Percentiles rank a stretch among this genome's conserved stretches.
phyloP scores from a whole-genome alignment of 2,797 vertebrate genomes.

The Hypotaenidia philippensis region DNA sequence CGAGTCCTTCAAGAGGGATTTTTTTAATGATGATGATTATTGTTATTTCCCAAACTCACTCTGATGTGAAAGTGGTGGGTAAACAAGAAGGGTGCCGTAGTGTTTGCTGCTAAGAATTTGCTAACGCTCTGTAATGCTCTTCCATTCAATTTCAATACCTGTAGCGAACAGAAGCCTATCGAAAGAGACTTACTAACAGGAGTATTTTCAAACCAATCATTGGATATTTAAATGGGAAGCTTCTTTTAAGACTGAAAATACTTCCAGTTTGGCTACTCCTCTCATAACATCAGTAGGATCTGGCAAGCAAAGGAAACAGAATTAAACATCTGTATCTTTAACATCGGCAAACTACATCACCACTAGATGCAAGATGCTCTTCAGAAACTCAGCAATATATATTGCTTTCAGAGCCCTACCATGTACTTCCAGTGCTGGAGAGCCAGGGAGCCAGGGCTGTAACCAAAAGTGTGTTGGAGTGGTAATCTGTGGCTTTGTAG shows the following conservation, averaged over 20 bases:
- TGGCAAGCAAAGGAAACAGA: not conserved
- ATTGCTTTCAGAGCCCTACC: not conserved
- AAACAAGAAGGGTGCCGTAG: conserved; percentile 9
- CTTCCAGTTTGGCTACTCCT: not conserved
- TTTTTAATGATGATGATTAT: not conserved
- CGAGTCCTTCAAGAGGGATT: conserved; percentile 13
- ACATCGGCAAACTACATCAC: not conserved
- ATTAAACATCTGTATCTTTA: not conserved
- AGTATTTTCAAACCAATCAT: not conserved
- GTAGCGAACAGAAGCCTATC: not conserved
- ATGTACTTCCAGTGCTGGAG: not conserved
- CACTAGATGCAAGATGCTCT: not conserved
- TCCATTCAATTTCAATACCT: not conserved
- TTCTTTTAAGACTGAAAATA: not conserved
- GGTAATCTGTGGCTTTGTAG: not conserved
- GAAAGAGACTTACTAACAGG: not conserved
- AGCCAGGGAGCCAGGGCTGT: not conserved
- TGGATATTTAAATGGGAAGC: not conserved
- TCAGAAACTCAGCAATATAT: accelerated
- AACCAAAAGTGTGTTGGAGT: not conserved
- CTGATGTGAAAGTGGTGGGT: not conserved
- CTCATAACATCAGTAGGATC: not conserved
- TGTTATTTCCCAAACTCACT: conserved; percentile 1
- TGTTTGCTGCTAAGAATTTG: not conserved
- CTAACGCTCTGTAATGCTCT: not conserved